Base-by-base conservation (phyloP, 2,888 invertebrate species). In the Amphipoea lucens region DNA sequence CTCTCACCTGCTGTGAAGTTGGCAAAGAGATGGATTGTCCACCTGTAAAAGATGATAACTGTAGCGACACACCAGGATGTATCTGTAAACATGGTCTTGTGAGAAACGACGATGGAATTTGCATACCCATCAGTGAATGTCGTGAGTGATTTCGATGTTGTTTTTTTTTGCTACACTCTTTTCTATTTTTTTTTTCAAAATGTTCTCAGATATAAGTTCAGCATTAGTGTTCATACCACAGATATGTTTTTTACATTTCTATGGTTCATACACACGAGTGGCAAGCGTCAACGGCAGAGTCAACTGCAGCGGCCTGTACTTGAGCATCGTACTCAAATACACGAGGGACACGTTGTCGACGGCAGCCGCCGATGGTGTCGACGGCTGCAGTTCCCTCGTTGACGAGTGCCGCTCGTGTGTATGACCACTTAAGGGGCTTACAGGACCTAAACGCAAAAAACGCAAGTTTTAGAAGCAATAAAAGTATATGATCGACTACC, bases 1-100 rank as follows among this genome's bases (percentile, higher is more conserved):
- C 91, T 12, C 74, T 85, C 40, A 77, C 75, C 5, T 91, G 91
- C 68, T 23, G 57, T 7, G 87, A 91, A 65, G 69, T 91, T 12
- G 91, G 88, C 42, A 76, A 23, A 17, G 78, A 84, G 7, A 63
- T 84, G 29, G 70, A 72, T 4, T 89, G 86, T 75, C 74, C 84
- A 3, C 79, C 79, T 0, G 69, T 42, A 7, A 54, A 82, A 42
- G 74, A 82, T n/a, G 11, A 81, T 3, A 29, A 57, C 9, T 87
- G 88, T 54, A 73, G 72, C 23, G 81, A 84, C 29, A 79, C 74
- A 60, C 87, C 88, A 48, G 83, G 23, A 2, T 90, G 90, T 69
- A 73, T 90, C n/a, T 90, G 90, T 66, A 74, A 84, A 45, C 6
- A 74, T 6, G 87, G 83, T 36, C 83, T 82, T 48, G 86, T 89